Conservation (phyloP, 2,888 invertebrate genomes). For the Temnothorax rugatulus region DNA sequence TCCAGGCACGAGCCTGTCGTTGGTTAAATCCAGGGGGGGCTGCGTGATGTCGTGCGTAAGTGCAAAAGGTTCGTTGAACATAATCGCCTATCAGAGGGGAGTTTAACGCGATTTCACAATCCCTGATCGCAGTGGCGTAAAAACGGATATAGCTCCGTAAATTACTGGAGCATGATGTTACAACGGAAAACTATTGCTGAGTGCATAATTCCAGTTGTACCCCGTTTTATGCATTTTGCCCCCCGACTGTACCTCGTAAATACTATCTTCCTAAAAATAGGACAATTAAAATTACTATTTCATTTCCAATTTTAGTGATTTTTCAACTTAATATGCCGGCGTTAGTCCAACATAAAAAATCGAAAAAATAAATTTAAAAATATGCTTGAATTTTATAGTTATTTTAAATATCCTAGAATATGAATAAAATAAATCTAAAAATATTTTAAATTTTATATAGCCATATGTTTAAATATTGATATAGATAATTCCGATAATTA, state of each 20-base stretch:
- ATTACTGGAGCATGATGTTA: slow-evolving; percentile 61
- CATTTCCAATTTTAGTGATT: background rate
- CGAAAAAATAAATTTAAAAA: background rate
- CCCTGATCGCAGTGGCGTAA: slow-evolving; percentile 69
- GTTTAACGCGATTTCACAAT: slow-evolving; percentile 76
- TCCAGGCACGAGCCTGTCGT: slow-evolving; percentile 64
- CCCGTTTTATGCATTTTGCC: slow-evolving; percentile 26
- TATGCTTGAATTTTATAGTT: background rate
- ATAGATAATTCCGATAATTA: background rate
- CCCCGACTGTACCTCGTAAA: background rate
- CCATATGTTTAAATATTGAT: background rate
- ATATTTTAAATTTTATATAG: background rate
- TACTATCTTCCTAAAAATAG: background rate
- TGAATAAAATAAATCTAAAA: background rate
- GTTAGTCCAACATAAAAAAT: background rate
- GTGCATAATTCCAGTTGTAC: slow-evolving; percentile 63
- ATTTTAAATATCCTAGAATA: background rate
- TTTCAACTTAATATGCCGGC: background rate
- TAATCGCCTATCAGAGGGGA: slow-evolving; percentile 72
- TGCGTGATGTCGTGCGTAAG: slow-evolving; percentile 62
- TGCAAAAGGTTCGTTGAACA: slow-evolving; percentile 73
- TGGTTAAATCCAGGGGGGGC: slow-evolving; percentile 64
- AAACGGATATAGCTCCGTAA: slow-evolving; percentile 65
- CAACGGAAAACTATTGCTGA: slow-evolving; percentile 61
- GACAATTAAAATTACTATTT: background rate